Percentiles rank a stretch among this genome's conserved stretches.
phyloP scores from a whole-genome alignment of 2,888 invertebrate species.

The Eupsilia transversa region DNA sequence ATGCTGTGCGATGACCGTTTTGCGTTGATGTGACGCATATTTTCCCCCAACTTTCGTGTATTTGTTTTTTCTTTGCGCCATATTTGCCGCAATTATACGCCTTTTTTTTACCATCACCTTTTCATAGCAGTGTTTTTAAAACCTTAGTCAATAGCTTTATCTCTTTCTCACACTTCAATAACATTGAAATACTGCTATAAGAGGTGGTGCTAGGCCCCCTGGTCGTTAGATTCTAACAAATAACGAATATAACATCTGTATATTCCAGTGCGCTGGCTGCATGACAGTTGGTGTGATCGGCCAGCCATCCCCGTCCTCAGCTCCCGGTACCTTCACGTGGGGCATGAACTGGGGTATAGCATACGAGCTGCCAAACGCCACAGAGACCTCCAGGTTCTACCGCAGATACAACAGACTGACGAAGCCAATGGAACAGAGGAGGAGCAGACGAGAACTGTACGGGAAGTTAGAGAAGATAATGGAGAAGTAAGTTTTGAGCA shows the following conservation, averaged over 20 bases:
- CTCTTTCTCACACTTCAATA: background rate
- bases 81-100: no score
- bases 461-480: conserved; percentile 92
- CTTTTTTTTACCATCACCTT: no score
- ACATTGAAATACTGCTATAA: background rate
- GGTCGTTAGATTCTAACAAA: background rate
- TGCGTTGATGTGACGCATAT: no score
- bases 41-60: no score
- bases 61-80: no score
- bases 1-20: no score
- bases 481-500: conserved; percentile 84
- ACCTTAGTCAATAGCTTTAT: background rate
- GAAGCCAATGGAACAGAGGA: conserved; percentile 89
- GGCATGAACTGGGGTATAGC: conserved; percentile 94
- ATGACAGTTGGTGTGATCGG: conserved; percentile 87
- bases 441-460: conserved; percentile 93
- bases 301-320: conserved; percentile 84
- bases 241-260: background rate
- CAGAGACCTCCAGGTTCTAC: conserved; percentile 84
- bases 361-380: conserved; percentile 91
- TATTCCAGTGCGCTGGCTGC: conserved; percentile 90
- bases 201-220: no score
- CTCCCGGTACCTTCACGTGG: conserved; percentile 91
- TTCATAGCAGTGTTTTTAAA: background rate
- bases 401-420: conserved; percentile 74